Percentiles rank a stretch among this genome's conserved stretches.
phyloP scores from a whole-genome alignment of 37 sponge, comb jelly and placozoan genomes.

The Aplysina aerophoba region DNA sequence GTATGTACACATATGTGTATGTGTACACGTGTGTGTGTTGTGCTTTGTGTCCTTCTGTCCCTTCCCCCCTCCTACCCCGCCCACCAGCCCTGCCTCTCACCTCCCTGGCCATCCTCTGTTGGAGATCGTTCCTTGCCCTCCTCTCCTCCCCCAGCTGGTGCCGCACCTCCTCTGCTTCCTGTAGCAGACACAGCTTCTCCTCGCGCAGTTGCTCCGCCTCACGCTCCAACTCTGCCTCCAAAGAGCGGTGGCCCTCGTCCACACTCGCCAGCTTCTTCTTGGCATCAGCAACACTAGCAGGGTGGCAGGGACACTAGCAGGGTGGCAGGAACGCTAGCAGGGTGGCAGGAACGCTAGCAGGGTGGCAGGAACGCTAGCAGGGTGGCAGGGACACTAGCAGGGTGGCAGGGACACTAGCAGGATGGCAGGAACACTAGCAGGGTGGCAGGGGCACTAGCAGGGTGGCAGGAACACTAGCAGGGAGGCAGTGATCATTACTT shows the following conservation, averaged over 20 bases:
- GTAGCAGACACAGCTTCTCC: slow-evolving; percentile 51
- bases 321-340: neutral
- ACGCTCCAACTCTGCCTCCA: slow-evolving; percentile 44
- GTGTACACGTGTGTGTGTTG: too few relatives aligned
- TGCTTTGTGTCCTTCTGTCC: too few relatives aligned
- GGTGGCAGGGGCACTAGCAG: too few relatives aligned
- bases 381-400: too few relatives aligned
- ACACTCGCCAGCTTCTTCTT: slow-evolving; percentile 48
- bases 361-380: too few relatives aligned
- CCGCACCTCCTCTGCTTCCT: slow-evolving; percentile 30
- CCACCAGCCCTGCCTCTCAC: neutral
- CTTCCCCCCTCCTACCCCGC: too few relatives aligned
- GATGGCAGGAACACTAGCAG: too few relatives aligned
- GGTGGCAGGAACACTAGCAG: too few relatives aligned
- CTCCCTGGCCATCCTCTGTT: slow-evolving; percentile 53
- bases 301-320: neutral
- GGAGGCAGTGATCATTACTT: too few relatives aligned
- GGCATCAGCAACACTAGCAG: slow-evolving; percentile 62
- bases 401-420: too few relatives aligned
- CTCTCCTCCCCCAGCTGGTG: slow-evolving; percentile 34
- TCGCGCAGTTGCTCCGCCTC: slow-evolving; percentile 63
- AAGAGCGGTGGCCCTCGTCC: slow-evolving; percentile 42
- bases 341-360: too few relatives aligned
- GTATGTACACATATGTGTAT: too few relatives aligned
- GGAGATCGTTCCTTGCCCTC: slow-evolving; percentile 43